Percentiles rank a stretch among this genome's conserved stretches.
These are phyloP conservation scores for Epistrophe eligans DNA, from an alignment of 2,888 invertebrate genomes.

Conservation along the genomic window DNA sequence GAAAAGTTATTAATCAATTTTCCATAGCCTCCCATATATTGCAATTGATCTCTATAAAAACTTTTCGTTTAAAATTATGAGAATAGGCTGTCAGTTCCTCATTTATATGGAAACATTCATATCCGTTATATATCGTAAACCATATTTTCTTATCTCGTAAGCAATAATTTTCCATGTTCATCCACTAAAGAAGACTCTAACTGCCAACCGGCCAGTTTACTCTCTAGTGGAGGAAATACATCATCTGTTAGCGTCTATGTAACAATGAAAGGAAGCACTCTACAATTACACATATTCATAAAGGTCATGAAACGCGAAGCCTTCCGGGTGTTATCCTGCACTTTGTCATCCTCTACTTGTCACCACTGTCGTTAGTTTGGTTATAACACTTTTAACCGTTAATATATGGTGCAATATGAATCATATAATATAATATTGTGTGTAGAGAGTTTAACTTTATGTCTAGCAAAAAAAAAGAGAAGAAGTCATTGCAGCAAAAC, in stretches of 20 bases:
- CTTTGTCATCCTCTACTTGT: constrained; percentile 55
- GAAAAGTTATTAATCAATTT: too few species aligned
- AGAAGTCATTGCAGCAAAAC: constrained; percentile 43
- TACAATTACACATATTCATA: constrained; percentile 2
- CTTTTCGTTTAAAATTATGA: neutral
- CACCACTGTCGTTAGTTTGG: constrained; percentile 47
- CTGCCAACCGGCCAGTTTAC: constrained; percentile 14
- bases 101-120: neutral
- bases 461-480: constrained; percentile 18
- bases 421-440: constrained; percentile 34
- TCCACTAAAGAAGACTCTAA: constrained; percentile 4
- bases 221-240: constrained; percentile 4
- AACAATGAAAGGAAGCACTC: constrained; percentile 21
- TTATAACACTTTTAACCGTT: constrained; percentile 46
- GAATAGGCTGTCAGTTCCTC: neutral
- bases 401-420: constrained; percentile 68
- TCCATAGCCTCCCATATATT: too few species aligned
- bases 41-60: neutral
- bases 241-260: constrained; percentile 8
- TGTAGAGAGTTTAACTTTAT: constrained; percentile 50
- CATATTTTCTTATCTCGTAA: neutral
- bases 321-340: constrained; percentile 53
- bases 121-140: neutral
- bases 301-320: constrained; percentile 34
- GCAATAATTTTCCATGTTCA: constrained; percentile 17